Base-by-base conservation (phyloP, 2,797 vertebrate species). In the Mormyrus proboscirostris region DNA sequence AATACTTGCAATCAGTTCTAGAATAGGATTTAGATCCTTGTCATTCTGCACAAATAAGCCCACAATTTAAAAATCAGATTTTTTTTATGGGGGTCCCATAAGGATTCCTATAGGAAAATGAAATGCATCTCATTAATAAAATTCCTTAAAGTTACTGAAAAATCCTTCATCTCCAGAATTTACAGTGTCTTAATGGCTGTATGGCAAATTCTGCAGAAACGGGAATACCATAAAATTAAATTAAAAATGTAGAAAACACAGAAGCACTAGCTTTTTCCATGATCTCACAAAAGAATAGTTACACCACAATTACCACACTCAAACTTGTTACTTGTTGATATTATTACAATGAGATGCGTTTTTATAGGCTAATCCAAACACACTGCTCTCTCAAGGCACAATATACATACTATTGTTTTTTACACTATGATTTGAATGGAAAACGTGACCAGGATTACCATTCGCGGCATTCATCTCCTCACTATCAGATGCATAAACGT, bases 311-410 rank as follows among this genome's bases (percentile, higher is more conserved):
- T 29, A 82, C 41, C 8, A 41, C 82, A 89, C 16, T 51, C 83
- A 65, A 25, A 57, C 33, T 14, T 49, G 51, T 86, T 69, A 33
- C 65, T 79, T 79, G 6, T 19, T 82, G 14, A 47, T 47, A 50
- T 86, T 49, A 88, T 51, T 73, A 41, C 33, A 87, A 55, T 59
- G 50, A 59, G 33, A 59, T 22, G 25, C 25, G 19, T 69, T 65
- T 25, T 41, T 47, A 79, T 25, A 25, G 44, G 57, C 25, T 79
- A 76, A 89, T 84, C 33, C 29, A 88, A 33, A 73, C 62, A 38
- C 29, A 86, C 83, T 79, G 88, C 57, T 82, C 88, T 69, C 49
- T 47, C 88, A 95, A 95, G 95, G 95, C 95, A 95, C 95, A 50
- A 93, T 89, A 93, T 94, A 92, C 38, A 79, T 16, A 76, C 33